Percentiles rank a stretch among this genome's conserved stretches.
Evolutionary conservation across 2,888 invertebrate species (phyloP).

Genomic region (Anaspis maculata): DNA sequence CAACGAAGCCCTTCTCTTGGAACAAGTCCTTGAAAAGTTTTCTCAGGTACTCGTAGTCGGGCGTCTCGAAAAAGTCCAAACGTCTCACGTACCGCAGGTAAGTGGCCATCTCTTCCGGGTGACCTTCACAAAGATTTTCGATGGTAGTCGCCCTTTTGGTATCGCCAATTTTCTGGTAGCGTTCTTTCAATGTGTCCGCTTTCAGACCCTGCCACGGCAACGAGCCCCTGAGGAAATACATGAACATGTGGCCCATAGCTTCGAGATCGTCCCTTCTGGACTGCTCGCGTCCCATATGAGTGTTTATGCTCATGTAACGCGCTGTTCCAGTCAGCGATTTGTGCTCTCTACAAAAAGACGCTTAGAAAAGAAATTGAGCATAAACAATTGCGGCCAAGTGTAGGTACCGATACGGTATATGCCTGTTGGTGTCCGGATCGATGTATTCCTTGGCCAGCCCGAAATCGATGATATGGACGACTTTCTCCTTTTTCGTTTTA

Average conservation of each 20-base stretch:
- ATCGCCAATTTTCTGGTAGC: slow-evolving; percentile 99
- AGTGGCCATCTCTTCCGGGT: slow-evolving; percentile 93
- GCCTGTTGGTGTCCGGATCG: slow-evolving; percentile 99
- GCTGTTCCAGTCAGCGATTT: slow-evolving; percentile 99
- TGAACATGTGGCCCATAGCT: slow-evolving; percentile 99
- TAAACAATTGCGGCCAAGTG: neutral
- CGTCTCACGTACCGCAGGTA: slow-evolving; percentile 93
- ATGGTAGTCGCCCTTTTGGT: slow-evolving; percentile 98
- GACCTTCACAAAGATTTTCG: slow-evolving; percentile 81
- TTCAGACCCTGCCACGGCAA: slow-evolving; percentile 99
- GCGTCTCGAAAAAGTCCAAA: slow-evolving; percentile 98
- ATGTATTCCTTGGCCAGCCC: slow-evolving; percentile 99
- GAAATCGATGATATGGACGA: slow-evolving; percentile 99
- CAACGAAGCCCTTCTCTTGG: slow-evolving; percentile 74
- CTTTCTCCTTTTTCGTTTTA: slow-evolving; percentile 95
- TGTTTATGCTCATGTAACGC: slow-evolving; percentile 99
- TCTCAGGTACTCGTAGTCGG: slow-evolving; percentile 96
- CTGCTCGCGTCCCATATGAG: slow-evolving; percentile 99
- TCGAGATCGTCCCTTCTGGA: slow-evolving; percentile 98
- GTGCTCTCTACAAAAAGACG: slow-evolving; percentile 78
- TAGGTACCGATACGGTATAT: slow-evolving; percentile 81
- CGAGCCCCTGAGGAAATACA: slow-evolving; percentile 99
- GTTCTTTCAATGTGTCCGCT: slow-evolving; percentile 98
- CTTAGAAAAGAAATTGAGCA: slow-evolving; percentile 1
- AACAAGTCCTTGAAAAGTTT: slow-evolving; percentile 91